Base-by-base conservation (phyloP, 2,113 vertebrate genomes). In the Pampusana beccarii region DNA sequence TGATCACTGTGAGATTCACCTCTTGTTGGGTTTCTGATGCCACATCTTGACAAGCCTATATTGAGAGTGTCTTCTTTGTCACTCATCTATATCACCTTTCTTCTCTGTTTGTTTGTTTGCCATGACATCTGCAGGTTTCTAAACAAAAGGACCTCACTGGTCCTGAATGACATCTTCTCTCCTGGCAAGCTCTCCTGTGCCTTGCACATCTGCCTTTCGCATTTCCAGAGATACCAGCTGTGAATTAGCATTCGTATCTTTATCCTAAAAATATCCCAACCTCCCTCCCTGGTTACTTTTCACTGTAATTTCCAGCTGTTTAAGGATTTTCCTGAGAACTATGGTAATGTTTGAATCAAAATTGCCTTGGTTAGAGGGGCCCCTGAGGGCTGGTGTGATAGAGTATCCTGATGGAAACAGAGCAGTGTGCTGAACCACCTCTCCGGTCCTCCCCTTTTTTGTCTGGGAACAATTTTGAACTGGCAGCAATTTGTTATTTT, bases 181-280 rank as follows among this genome's bases (percentile, higher is more conserved):
- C 11, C 80, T 62, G 58, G 54, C 42, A 75, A 75, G 42, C 18
- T 65, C 66, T 84, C n/a, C 46, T 74, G 31, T 85, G 70, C 40
- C 58, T 86, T 86, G 44, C 67, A 93, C 88, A 66, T 92, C 92
- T 96, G 90, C 75, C 64, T 93, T 92, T 93, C 44, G 28, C 82
- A 62, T 96, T 97, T 88, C 67, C 90, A 88, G 66, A 73, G 75
- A 90, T 88, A 86, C 50, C 82, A 92, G 79, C 74, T 97, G 94
- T 83, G 75, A 94, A 92, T 92, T 88, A 93, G 72, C 79, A 94
- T 93, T 73, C 54, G 70, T 33, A 8, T 56, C 69, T 58, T 82
- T 70, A 38, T 80, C 46, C 54, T 77, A 26, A n/a, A 65, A 80
- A 73, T 2, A 0, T 66, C 81, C n/a, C 44, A 88, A 28, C 31